Evolutionary conservation across 2,113 vertebrate genomes (phyloP), one percentile per base, ranked within the genome.

Genomic region (Malaclemys terrapin): DNA sequence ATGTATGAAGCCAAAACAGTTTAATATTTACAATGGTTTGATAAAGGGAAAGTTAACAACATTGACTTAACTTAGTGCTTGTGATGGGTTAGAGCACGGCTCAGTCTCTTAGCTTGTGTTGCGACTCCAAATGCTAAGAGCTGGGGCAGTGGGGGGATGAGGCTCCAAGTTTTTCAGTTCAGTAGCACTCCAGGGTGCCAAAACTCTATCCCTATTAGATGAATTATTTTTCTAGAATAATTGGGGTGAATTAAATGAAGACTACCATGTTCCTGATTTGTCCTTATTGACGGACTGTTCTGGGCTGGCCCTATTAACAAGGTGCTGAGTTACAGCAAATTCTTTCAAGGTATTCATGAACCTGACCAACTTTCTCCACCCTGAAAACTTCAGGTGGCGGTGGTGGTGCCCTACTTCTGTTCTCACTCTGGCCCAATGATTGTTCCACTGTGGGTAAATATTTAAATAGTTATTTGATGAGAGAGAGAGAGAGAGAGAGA

Each of bases 101-200:
- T 12, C 17, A 0, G 20, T 80, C 29, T 2, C 9, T n/a, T 9
- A 0, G 20, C 4, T 2, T 6, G 4, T 0, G 42, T 29, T 20
- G 16, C 31, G 79, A 79, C 88, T 92, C 53, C 45, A 88, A 56
- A 57, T 24, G 19, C 82, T 25, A 50, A 54, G 62, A 86, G 3
- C 29, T 2, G 7, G 24, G 53, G 72, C 82, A 42, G 20, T 0
- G 0, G 1, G 13, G 29, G 16, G 17, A 54, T 3, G 20, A 86
- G 29, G 5, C 13, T 65, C 7, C 6, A 47, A 7, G 50, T 14
- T n/a, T 82, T 85, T 79, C 50, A 84, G 57, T 56, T 54, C 76
- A 75, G 82, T 54, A 87, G n/a, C 22, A 69, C 79, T 93, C 80
- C 80, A 65, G 52, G 62, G 87, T 95, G 50, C 25, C 38, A n/a